A percentile compares a stretch with the other conserved stretches of the same genome.
These are phyloP conservation scores for Dipodomys merriami DNA, from an alignment of 2,113 vertebrate genomes.

Conservation along the genomic window DNA sequence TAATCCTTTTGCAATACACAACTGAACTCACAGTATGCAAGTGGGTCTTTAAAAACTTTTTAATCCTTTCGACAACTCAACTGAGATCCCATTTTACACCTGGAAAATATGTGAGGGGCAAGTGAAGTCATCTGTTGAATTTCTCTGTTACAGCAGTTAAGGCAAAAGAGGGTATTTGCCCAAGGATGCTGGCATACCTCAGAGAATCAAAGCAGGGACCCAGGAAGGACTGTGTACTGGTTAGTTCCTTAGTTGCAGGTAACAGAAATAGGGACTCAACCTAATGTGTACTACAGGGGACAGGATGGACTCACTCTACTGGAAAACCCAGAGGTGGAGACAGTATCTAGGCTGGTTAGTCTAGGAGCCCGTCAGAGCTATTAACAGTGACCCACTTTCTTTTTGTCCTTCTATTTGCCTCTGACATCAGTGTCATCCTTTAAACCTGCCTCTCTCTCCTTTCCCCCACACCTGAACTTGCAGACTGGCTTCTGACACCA, in stretches of 20 bases:
- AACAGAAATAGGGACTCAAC: background rate
- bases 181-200: background rate
- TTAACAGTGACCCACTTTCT: conserved; percentile 24
- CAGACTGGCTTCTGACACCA: background rate
- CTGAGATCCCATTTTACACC: conserved; percentile 31
- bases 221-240: background rate
- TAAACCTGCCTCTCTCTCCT: background rate
- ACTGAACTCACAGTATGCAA: background rate
- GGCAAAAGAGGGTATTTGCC: background rate
- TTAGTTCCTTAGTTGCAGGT: background rate
- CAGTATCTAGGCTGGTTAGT: background rate
- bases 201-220: background rate
- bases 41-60: background rate
- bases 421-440: background rate
- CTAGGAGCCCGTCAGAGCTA: background rate
- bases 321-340: background rate
- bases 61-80: conserved; percentile 30
- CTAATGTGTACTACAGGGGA: background rate
- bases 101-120: background rate
- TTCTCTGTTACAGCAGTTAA: background rate
- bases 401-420: background rate
- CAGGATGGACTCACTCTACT: background rate
- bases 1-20: too few species aligned
- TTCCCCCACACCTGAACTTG: background rate
- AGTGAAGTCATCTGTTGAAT: background rate